Conservation (phyloP, 2,113 vertebrate species). For the Chaetura pelagica region DNA sequence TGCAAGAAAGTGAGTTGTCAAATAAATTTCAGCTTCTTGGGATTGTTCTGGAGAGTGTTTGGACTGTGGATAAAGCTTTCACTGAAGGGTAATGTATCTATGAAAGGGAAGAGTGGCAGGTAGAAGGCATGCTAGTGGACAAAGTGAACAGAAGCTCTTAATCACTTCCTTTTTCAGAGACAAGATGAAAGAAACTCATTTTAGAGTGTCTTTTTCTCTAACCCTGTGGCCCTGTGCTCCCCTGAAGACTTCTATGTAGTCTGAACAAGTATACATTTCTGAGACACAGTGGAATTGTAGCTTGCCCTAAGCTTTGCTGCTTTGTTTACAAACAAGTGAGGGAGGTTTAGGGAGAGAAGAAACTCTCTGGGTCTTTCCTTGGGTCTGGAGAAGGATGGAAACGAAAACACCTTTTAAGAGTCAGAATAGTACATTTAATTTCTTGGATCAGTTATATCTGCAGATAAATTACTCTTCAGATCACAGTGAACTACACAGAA, state of each 20-base stretch:
- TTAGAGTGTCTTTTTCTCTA: not conserved
- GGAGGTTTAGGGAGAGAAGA: not conserved
- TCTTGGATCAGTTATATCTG: not conserved
- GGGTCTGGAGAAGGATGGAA: not conserved
- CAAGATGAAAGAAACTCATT: not conserved
- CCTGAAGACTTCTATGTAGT: not conserved
- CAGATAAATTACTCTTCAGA: not conserved
- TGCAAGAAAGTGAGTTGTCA: not conserved
- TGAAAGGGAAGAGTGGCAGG: not conserved
- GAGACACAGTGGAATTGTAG: not conserved
- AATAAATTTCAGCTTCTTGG: not conserved
- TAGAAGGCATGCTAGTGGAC: not conserved
- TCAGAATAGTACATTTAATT: not conserved
- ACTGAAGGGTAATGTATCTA: not conserved
- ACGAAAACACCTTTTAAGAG: not conserved
- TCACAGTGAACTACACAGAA: not conserved
- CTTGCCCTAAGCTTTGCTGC: not conserved
- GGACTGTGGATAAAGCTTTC: not conserved
- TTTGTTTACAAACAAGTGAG: not conserved
- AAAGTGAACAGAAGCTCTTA: not conserved
- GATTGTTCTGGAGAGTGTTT: not conserved
- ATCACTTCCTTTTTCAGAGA: not conserved
- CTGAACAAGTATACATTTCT: not conserved
- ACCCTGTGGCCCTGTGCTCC: not conserved
- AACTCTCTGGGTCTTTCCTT: not conserved